Evolutionary conservation across 2,888 invertebrate genomes (phyloP), one percentile per base, ranked within the genome.

Genomic region (Gastrophysa polygoni): DNA sequence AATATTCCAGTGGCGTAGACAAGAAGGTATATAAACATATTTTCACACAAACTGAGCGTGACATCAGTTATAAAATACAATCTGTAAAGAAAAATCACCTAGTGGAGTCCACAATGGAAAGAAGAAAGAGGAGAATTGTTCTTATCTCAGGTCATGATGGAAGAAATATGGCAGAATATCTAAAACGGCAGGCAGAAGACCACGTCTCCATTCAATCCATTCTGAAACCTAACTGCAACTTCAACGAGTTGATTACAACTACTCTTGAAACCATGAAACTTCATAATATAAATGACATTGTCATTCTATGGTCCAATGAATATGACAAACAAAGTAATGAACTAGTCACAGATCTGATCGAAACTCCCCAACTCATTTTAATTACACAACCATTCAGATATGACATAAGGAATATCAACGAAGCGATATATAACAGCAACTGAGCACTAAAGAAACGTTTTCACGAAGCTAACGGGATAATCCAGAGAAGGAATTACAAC

Each of bases 301-400:
- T 50, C 17, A 50, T 50, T 32, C 18, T 50, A 50, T 51, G 34
- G 51, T 34, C 51, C 18, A 51, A 51, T 51, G 29, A 51, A 18
- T 46, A 51, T 51, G 20, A 34, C 50, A 24, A 17, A 18, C 18
- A 51, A 51, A 51, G 16, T 34, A 51, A 32, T 17, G 51, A 51
- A 51, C 18, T 49, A 29, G 5, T 49, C 49, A 49, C 49, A 49
- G 18, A 49, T 28, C 28, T 49, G 29, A 29, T 4, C 4, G 29
- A 29, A 49, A 49, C 49, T 49, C 49, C 49, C 16, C 49, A 49
- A 49, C 16, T 29, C 29, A 49, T 49, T 16, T 49, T 49, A 28
- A 49, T 49, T 49, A 49, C 49, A 49, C 28, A 51, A 51, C 11
- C 51, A 51, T 32, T 14, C 51, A 51, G 51, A 51, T 51, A 34